Evolutionary conservation across 2,888 invertebrate species (phyloP).

Genomic region (Herminia tarsipennalis): DNA sequence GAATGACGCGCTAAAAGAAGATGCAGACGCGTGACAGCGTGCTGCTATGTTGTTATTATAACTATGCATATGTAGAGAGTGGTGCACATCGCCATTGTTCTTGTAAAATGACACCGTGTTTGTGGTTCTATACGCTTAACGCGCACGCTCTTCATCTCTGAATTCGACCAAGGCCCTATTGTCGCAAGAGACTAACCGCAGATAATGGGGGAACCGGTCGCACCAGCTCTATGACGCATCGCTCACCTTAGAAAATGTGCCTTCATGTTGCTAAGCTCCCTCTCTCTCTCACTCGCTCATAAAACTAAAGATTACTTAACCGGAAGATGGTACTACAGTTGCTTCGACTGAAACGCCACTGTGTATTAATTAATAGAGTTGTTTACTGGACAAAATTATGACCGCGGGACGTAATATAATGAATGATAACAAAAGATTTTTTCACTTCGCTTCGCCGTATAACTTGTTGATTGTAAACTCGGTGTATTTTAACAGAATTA

Average conservation of each 20-base stretch:
- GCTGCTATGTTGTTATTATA: slow-evolving; percentile 6
- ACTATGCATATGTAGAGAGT: slow-evolving; percentile 40
- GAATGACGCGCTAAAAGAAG: slow-evolving; percentile 9
- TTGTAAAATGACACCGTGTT: slow-evolving; percentile 70
- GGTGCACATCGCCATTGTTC: slow-evolving; percentile 65
- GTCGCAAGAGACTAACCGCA: slow-evolving; percentile 66
- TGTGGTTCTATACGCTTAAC: slow-evolving; percentile 54
- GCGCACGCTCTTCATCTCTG: slow-evolving; percentile 64
- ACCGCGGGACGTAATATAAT: no score
- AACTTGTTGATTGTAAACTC: no score
- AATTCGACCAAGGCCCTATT: slow-evolving; percentile 64
- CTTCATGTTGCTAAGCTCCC: slow-evolving; percentile 52
- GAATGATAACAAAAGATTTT: no score
- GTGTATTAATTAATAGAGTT: no score
- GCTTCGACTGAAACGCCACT: no score
- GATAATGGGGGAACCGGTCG: slow-evolving; percentile 74
- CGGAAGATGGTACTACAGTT: no score
- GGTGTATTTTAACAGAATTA: no score
- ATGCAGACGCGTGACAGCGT: background rate
- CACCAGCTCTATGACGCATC: slow-evolving; percentile 66
- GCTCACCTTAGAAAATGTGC: slow-evolving; percentile 61
- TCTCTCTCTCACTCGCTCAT: slow-evolving; percentile 3
- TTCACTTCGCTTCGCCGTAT: no score
- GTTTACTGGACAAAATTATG: no score
- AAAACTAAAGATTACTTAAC: background rate